These are phyloP conservation scores for Callithrix jacchus DNA, from an alignment of 2,113 vertebrate species.

Conservation along the genomic window DNA sequence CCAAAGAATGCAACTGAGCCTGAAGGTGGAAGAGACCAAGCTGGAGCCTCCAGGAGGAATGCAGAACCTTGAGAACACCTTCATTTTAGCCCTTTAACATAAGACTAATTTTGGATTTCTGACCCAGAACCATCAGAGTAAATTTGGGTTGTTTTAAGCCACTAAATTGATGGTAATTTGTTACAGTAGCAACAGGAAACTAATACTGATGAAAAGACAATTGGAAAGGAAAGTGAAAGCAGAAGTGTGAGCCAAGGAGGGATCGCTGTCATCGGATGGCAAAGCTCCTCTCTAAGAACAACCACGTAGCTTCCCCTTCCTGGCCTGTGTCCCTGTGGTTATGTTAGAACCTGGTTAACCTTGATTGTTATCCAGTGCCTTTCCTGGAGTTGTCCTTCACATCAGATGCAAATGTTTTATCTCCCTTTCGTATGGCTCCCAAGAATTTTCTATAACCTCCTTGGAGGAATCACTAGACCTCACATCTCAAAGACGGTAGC, in stretches of 20 bases:
- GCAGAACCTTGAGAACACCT: background rate
- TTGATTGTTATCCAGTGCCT: background rate
- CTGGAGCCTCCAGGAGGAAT: background rate
- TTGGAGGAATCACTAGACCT: background rate
- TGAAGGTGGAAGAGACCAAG: background rate
- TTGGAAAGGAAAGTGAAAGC: background rate
- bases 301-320: fast-evolving
- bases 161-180: background rate
- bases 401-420: background rate
- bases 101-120: background rate
- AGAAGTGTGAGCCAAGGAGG: background rate
- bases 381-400: background rate
- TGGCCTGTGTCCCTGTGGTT: background rate
- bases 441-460: background rate
- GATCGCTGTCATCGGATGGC: background rate
- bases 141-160: background rate
- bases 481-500: background rate
- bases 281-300: background rate
- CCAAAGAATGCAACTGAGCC: background rate
- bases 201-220: background rate
- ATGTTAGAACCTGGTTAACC: background rate
- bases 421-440: background rate
- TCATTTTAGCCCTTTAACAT: background rate
- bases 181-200: background rate
- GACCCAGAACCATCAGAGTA: background rate